These are phyloP conservation scores for Bombus pascuorum DNA, from an alignment of 1,140 invertebrate genomes.

Conservation along the genomic window DNA sequence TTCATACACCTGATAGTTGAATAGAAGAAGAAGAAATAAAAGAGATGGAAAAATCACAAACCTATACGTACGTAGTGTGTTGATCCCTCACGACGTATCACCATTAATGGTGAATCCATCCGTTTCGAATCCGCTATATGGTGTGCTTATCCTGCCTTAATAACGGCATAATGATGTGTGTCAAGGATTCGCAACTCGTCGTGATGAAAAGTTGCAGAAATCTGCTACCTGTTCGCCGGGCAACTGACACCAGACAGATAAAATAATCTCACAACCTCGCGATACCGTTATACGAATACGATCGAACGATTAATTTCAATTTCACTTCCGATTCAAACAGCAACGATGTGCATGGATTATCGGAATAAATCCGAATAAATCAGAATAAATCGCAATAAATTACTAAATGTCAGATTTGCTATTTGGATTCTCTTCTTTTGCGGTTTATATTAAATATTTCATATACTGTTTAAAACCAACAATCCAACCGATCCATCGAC, in stretches of 20 bases:
- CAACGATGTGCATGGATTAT: not conserved
- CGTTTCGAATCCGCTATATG: slow-evolving; percentile 26
- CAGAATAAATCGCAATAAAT: not conserved
- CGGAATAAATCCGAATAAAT: not conserved
- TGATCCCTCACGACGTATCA: not conserved
- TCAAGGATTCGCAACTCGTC: slow-evolving; percentile 51
- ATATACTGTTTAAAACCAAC: not conserved
- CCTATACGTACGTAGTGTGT: not conserved
- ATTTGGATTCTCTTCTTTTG: not conserved
- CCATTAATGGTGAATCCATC: slow-evolving; percentile 10
- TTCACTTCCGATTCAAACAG: not conserved
- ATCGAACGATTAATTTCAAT: not conserved
- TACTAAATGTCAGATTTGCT: not conserved
- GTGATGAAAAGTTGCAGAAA: slow-evolving; percentile 18
- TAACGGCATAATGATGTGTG: slow-evolving; percentile 59
- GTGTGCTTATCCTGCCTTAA: slow-evolving; percentile 38
- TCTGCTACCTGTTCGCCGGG: not conserved
- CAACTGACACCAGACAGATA: not conserved
- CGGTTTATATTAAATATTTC: not conserved
- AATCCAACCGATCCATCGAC: not conserved
- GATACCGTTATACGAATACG: not conserved
- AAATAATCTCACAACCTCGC: not conserved
- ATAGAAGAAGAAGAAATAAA: not conserved
- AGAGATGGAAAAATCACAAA: not conserved
- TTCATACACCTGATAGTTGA: not conserved